These are phyloP conservation scores for Poecile montanus DNA, from an alignment of 2,797 vertebrate genomes.

Conservation along the genomic window DNA sequence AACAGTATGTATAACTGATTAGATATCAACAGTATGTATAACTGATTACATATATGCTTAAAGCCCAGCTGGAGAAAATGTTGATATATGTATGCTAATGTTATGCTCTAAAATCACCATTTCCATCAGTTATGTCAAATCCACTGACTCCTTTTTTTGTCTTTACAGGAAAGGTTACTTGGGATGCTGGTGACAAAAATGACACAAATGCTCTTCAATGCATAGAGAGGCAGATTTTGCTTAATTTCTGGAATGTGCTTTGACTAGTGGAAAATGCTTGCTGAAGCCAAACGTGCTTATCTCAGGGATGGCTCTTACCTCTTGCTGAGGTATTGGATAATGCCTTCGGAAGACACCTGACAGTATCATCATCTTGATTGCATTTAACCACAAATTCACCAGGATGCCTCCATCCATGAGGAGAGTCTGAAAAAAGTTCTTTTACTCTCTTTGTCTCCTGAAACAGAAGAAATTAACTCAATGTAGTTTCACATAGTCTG, in stretches of 20 bases:
- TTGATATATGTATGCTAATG: not conserved
- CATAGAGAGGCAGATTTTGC: not conserved
- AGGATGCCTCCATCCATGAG: not conserved
- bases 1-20: too few relatives aligned
- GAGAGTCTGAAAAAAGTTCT: not conserved
- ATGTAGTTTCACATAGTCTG: not conserved
- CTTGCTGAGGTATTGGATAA: not conserved
- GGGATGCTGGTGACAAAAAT: not conserved
- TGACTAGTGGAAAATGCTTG: not conserved
- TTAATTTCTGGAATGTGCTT: not conserved
- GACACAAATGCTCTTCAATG: rapidly evolving
- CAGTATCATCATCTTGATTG: not conserved
- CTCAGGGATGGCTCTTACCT: not conserved
- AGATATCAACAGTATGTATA: not conserved
- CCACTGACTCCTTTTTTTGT: not conserved
- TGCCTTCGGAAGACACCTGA: not conserved
- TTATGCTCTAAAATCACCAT: not conserved
- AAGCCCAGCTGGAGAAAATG: not conserved
- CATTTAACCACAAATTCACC: not conserved
- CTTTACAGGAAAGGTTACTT: not conserved
- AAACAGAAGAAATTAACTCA: not conserved
- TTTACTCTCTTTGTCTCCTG: not conserved
- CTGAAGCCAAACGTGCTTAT: not conserved
- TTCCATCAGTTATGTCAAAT: not conserved
- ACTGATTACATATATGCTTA: not conserved